Base-by-base conservation (phyloP, 2,888 invertebrate species). In the Caenorhabditis sp. region DNA sequence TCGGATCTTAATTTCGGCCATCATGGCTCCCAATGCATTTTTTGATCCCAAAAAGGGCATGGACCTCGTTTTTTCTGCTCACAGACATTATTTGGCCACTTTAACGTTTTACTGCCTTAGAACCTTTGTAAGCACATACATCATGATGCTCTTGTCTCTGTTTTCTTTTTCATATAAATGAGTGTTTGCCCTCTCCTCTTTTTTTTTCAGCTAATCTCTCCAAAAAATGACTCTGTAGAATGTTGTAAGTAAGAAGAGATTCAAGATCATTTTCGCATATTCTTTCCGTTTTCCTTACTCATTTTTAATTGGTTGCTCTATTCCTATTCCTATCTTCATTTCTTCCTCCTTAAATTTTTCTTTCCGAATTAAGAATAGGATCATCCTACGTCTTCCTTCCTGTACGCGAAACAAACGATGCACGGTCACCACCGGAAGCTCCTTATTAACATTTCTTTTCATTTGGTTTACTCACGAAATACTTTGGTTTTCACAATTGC, bases 361-460 rank as follows among this genome's bases (percentile, higher is more conserved):
- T 4, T 9, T 32, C 32, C 4, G 9, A 9, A 35, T 56, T 64
- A n/a, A 50, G 64, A 67, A 74, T 65, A 74, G 60, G 28, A 18
- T n/a, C 35, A 67, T 76, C 76, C 76, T 76, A 76, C 76, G 76
- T 11, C 32, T 76, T 67, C 8, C 32, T 76, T 67, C 74, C 74
- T 74, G 74, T 67, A 74, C 74, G 65, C 56, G 65, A 74, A 74
- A 65, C 74, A 74, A 22, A 56, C 65, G 55, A 71, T 71, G n/a
- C 53, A 2, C 11, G 51, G 37, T 53, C 32, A 65, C 18, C 60
- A 56, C 76, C 67, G 76, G 76, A 76, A 47, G 44, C 60, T 15
- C 24, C 37, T 67, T 67, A 76, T 76, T 76, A 76, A 53, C 28
- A 67, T 35, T 76, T 67, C 76, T 76, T 51, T 74, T 74, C 74